These are phyloP conservation scores for Silurus meridionalis DNA, from an alignment of 2,113 vertebrate species.

Conservation along the genomic window DNA sequence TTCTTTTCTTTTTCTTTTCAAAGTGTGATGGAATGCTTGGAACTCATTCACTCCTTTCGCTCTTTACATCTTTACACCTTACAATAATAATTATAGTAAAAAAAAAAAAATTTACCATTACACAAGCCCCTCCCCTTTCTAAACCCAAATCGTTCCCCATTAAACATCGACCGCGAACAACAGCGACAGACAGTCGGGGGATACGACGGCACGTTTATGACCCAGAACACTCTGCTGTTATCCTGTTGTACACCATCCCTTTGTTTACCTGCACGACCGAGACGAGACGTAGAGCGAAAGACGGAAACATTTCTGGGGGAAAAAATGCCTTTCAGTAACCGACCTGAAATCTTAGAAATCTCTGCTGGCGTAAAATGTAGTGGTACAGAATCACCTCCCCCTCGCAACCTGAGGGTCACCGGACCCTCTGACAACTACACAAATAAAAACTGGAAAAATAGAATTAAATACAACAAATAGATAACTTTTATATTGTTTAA, in stretches of 20 bases:
- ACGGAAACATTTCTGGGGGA: conserved; percentile 44
- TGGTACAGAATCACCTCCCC: conserved; percentile 58
- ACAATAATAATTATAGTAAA: conserved; percentile 15
- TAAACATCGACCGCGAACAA: conserved; percentile 35
- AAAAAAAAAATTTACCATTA: conserved; percentile 13
- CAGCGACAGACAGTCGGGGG: conserved; percentile 35
- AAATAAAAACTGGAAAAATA: conserved; percentile 52
- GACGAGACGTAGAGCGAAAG: conserved; percentile 52
- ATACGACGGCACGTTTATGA: conserved; percentile 41
- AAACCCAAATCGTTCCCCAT: conserved; percentile 27
- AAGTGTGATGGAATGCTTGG: conserved; percentile 81
- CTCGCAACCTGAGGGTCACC: conserved; percentile 57
- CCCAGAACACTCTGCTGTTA: conserved; percentile 26
- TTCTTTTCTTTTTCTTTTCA: conserved; percentile 28
- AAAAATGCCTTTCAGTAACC: conserved; percentile 64
- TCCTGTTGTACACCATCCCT: background rate
- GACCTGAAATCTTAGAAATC: conserved; percentile 68
- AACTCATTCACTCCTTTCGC: conserved; percentile 41
- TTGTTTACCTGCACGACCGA: conserved; percentile 16
- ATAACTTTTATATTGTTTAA: conserved; percentile 51
- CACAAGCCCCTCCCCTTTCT: background rate
- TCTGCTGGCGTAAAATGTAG: conserved; percentile 69
- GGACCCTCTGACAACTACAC: conserved; percentile 53
- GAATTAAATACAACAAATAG: conserved; percentile 68
- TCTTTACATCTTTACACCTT: conserved; percentile 25